Conservation (phyloP, 2,888 invertebrate genomes). For the Nephrocerus scutellatus region DNA sequence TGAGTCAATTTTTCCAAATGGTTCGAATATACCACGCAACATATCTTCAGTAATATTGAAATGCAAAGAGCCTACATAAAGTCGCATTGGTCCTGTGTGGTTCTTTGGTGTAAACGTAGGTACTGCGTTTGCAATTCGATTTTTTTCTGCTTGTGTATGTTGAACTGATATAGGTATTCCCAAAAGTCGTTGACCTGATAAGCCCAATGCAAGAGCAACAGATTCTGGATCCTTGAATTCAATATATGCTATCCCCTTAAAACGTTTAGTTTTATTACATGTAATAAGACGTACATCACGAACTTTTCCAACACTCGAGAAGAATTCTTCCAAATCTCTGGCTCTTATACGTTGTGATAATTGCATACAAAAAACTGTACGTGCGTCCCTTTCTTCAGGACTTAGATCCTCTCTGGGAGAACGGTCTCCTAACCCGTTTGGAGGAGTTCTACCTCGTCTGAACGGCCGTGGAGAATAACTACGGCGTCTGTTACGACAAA, state of each 20-base stretch:
- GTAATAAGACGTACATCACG: slow-evolving; percentile 97
- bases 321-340: slow-evolving; percentile 95
- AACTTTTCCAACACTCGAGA: slow-evolving; percentile 96
- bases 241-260: slow-evolving; percentile 99
- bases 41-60: slow-evolving; percentile 99
- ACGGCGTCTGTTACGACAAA: slow-evolving; percentile 35
- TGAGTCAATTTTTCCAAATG: slow-evolving; percentile 93
- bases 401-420: slow-evolving; percentile 69
- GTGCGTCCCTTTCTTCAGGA: slow-evolving; percentile 95
- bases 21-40: slow-evolving; percentile 96
- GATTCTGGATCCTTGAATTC: slow-evolving; percentile 98
- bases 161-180: slow-evolving; percentile 98
- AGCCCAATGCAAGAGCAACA: slow-evolving; percentile 88
- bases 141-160: slow-evolving; percentile 93
- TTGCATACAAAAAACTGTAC: slow-evolving; percentile 99
- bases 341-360: slow-evolving; percentile 88
- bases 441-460: slow-evolving; percentile 44
- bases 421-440: slow-evolving; percentile 52
- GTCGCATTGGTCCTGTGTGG: slow-evolving; percentile 88
- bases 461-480: slow-evolving; percentile 48
- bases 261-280: slow-evolving; percentile 96
- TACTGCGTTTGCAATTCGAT: slow-evolving; percentile 82
- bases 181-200: slow-evolving; percentile 90
- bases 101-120: slow-evolving; percentile 79
- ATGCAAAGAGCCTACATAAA: slow-evolving; percentile 96